Base-by-base conservation (phyloP, 2,113 vertebrate genomes). In the Tetraodon nigroviridis region DNA sequence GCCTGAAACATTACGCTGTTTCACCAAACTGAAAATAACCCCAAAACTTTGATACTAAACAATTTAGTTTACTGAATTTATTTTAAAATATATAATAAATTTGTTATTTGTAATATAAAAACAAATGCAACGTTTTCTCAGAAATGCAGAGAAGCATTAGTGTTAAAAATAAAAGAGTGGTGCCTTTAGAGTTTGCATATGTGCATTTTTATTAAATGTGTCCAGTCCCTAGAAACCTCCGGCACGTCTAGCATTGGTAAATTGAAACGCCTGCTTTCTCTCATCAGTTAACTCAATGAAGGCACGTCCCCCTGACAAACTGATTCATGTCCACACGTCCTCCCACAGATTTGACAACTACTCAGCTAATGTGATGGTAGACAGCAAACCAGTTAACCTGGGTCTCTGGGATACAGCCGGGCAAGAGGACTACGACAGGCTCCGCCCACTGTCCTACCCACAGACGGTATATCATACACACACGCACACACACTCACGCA, bases 381-480 rank as follows among this genome's bases (percentile, higher is more conserved):
- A 88, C 82, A 88, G 84, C 63, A 88, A 88, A 47, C 86, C 86
- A 0, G 86, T 88, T 47, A 88, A 88, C 55, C 74, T 88, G 82
- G 86, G 86, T 24, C 82, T 88, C 19, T 88, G 86, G 86, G 86
- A 88, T 73, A 88, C 86, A 64, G 86, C 86, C 3, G 86, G 86
- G 65, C 86, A 87, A 59, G 84, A 86, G 50, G 82, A 86, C 61
- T 86, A 86, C 2, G 85, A 86, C 75, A 81, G 85, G 70, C 85
- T 87, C 42, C 78, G 84, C 15, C 86, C 86, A 6, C 75, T 87
- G 51, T 87, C 86, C 66, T 86, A 87, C 75, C 84, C 86, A 51
- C 86, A 87, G 75, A 87, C 86, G 78, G 86, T 87, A 80, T 11
- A 37, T n/a, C 40, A 46, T 32, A 29, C 50, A 37, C 44, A 32